These are phyloP conservation scores for Machimus rusticus DNA, from an alignment of 2,888 invertebrate genomes.

Conservation along the genomic window DNA sequence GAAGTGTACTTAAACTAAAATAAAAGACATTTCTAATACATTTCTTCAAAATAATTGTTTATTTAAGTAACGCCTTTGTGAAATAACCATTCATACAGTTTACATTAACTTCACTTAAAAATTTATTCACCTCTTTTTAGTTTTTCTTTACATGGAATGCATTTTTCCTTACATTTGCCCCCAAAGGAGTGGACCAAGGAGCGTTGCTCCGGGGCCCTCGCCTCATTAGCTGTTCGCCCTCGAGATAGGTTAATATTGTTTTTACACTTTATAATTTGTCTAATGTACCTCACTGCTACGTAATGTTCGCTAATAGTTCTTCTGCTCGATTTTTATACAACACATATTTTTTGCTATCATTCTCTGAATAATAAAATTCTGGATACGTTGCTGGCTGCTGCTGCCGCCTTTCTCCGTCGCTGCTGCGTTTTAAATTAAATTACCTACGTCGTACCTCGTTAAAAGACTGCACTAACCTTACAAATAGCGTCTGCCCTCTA, in stretches of 20 bases:
- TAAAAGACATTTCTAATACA: conserved; percentile 50
- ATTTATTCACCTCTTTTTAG: background rate
- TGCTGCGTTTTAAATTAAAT: conserved; percentile 41
- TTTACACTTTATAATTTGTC: conserved; percentile 24
- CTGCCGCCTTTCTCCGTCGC: background rate
- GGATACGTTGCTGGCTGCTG: background rate
- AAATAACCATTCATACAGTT: conserved; percentile 52
- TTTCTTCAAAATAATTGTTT: conserved; percentile 52
- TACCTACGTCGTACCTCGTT: conserved; percentile 39
- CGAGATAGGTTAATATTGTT: conserved; percentile 1
- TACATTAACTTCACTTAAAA: conserved; percentile 37
- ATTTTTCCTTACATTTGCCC: conserved; percentile 3
- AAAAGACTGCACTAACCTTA: conserved; percentile 62
- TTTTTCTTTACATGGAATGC: conserved; percentile 62
- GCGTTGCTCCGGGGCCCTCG: background rate
- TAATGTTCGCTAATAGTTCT: background rate
- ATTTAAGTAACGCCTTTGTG: conserved; percentile 54
- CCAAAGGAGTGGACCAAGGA: background rate
- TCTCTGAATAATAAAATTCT: background rate
- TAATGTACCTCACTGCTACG: conserved; percentile 2
- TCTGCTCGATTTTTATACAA: conserved; percentile 9
- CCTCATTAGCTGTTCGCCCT: background rate
- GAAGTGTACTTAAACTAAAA: background rate
- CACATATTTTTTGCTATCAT: conserved; percentile 28
- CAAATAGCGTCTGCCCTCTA: conserved; percentile 51